Percentiles rank a stretch among this genome's conserved stretches.
Conservation (phyloP, 2,113 vertebrate species). For the Sphaerodactylus townsendi region DNA sequence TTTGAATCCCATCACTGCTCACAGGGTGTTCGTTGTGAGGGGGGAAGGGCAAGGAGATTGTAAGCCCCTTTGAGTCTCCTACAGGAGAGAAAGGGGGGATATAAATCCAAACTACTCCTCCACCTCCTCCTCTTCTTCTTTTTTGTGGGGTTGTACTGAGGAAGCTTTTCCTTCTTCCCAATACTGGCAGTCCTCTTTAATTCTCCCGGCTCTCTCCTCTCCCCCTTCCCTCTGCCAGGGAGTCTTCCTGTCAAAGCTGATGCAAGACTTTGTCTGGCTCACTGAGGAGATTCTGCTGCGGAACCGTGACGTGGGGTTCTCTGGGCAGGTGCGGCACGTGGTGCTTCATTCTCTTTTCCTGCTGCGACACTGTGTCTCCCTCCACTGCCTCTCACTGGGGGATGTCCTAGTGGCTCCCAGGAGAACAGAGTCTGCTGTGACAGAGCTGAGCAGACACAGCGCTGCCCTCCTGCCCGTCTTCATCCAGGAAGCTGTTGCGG, state of each 20-base stretch:
- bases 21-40: too few species aligned
- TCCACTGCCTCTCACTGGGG: constrained; percentile 57
- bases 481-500: constrained; percentile 84
- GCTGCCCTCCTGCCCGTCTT: constrained; percentile 78
- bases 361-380: constrained; percentile 68
- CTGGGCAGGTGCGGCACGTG: constrained; percentile 76
- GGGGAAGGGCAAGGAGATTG: too few species aligned
- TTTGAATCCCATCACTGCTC: too few species aligned
- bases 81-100: too few species aligned
- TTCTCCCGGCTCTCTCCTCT: neutral
- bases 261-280: constrained; percentile 83
- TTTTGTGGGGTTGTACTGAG: neutral
- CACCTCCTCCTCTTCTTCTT: too few species aligned
- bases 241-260: constrained; percentile 75
- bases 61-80: too few species aligned
- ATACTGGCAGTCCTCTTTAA: fast-evolving
- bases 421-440: constrained; percentile 47
- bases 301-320: constrained; percentile 83
- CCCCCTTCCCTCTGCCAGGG: constrained; percentile 70
- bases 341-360: constrained; percentile 77
- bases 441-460: constrained; percentile 72
- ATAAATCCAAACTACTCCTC: too few species aligned
- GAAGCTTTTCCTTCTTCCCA: neutral
- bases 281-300: constrained; percentile 86
- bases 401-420: constrained; percentile 67